Evolutionary conservation across 2,888 invertebrate genomes (phyloP).

Genomic region (Celastrina argiolus): DNA sequence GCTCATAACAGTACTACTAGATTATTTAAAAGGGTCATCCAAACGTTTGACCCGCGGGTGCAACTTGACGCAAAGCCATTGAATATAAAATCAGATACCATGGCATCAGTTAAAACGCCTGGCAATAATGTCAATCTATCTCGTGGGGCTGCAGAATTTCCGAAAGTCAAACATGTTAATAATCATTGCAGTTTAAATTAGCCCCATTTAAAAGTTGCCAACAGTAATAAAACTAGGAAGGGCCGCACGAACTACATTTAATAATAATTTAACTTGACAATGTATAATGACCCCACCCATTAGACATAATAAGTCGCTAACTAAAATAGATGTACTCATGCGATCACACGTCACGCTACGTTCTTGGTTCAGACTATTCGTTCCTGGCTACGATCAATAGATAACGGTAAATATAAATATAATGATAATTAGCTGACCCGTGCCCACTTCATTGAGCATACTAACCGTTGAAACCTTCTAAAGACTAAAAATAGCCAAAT

Average conservation of each 20-base stretch:
- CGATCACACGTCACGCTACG: conserved; percentile 16
- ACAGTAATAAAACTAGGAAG: conserved; percentile 21
- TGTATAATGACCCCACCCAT: conserved; percentile 18
- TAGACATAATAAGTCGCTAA: conserved; percentile 13
- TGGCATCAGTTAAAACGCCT: background rate
- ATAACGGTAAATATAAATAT: no score
- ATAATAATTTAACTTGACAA: conserved; percentile 29
- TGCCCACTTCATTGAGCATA: no score
- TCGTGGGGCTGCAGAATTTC: background rate
- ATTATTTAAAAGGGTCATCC: background rate
- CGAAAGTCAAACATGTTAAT: background rate
- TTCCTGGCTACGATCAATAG: background rate
- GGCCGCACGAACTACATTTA: conserved; percentile 24
- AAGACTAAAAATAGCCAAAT: no score
- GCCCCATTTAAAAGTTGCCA: conserved; percentile 14
- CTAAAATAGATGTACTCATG: conserved; percentile 18
- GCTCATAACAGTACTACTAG: background rate
- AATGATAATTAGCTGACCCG: no score
- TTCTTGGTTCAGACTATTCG: background rate
- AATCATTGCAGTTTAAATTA: conserved; percentile 7
- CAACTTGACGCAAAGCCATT: background rate
- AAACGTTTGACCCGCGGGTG: background rate
- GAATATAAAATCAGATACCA: background rate
- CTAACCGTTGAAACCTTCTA: no score
- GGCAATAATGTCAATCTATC: background rate